Conservation (phyloP, 1,140 invertebrate genomes). For the Leptinotarsa lineolata region DNA sequence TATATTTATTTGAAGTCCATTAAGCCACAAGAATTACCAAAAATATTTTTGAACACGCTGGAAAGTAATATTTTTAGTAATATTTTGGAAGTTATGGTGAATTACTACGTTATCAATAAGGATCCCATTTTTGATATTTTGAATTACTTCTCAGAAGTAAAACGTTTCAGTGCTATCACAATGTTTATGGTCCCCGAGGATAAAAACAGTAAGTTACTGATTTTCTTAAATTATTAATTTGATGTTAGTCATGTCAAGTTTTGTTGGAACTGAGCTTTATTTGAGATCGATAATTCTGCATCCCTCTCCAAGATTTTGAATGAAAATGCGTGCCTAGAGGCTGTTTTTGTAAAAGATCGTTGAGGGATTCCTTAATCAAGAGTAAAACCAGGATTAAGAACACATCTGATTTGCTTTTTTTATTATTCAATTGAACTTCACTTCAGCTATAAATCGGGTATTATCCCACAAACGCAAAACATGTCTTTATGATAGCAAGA, state of each 20-base stretch:
- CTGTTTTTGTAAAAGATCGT: no score
- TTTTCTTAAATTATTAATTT: not conserved
- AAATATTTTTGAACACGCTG: slow-evolving; percentile 47
- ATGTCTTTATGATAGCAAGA: no score
- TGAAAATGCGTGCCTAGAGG: no score
- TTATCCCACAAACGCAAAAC: no score
- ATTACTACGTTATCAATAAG: slow-evolving; percentile 39
- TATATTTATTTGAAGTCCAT: slow-evolving; percentile 46
- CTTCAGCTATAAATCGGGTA: no score
- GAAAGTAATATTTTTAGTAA: slow-evolving; percentile 47
- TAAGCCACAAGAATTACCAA: slow-evolving; percentile 41
- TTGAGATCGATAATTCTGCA: no score
- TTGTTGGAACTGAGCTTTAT: no score
- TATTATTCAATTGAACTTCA: no score
- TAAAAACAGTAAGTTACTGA: slow-evolving; percentile 47
- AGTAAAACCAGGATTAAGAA: no score
- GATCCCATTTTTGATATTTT: slow-evolving; percentile 43
- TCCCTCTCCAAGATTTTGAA: no score
- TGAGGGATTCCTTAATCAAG: no score
- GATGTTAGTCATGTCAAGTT: not conserved
- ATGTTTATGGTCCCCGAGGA: slow-evolving; percentile 48
- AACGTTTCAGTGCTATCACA: slow-evolving; percentile 45
- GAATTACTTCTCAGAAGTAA: slow-evolving; percentile 40
- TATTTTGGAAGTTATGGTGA: slow-evolving; percentile 44
- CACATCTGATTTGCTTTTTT: not conserved